Percentiles rank a stretch among this genome's conserved stretches.
Conservation (phyloP, 2,113 vertebrate species). For the Xerus inauris region DNA sequence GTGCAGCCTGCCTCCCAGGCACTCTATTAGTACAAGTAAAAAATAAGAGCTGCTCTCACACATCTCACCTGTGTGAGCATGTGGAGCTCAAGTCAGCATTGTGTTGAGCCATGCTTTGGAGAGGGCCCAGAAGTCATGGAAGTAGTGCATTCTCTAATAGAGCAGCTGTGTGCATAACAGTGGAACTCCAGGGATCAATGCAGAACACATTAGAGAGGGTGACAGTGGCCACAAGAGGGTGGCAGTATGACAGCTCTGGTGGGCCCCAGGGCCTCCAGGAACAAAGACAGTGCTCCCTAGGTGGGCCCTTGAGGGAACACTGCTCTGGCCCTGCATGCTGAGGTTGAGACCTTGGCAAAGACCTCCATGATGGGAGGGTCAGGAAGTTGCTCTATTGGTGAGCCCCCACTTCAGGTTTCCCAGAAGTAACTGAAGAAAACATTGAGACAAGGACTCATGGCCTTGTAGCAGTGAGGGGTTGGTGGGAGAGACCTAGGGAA, state of each 20-base stretch:
- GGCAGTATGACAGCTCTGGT: neutral
- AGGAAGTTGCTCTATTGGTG: neutral
- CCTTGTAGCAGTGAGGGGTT: neutral
- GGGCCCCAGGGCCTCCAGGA: neutral
- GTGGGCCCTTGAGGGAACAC: neutral
- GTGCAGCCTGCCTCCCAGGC: neutral
- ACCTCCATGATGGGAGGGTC: neutral
- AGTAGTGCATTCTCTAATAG: neutral
- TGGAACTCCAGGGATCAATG: neutral
- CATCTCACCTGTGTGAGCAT: neutral
- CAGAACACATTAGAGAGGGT: neutral
- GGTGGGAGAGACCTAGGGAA: neutral
- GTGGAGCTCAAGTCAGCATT: neutral
- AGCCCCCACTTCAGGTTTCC: neutral
- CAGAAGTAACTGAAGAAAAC: neutral
- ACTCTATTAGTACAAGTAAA: too few species aligned
- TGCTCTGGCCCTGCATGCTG: rapidly evolving
- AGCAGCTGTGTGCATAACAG: neutral
- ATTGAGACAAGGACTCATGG: neutral
- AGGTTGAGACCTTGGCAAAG: neutral
- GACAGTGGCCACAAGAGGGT: neutral
- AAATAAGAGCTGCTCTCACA: neutral
- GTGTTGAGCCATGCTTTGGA: neutral
- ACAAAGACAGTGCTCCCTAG: neutral
- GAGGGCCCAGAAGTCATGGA: neutral